phyloP scores from a whole-genome alignment of 2,888 invertebrate species.

The Watsonalla binaria region DNA sequence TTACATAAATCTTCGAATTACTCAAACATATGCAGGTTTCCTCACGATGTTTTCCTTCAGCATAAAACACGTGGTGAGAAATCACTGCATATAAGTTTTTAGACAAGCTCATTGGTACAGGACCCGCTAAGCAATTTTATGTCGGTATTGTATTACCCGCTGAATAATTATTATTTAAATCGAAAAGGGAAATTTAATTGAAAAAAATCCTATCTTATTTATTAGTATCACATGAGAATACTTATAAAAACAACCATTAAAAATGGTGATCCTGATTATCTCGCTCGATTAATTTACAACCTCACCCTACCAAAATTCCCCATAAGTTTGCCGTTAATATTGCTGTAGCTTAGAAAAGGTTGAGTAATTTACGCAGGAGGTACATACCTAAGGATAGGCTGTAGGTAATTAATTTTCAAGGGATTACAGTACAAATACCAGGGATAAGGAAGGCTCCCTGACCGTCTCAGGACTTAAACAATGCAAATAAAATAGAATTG shows the following conservation, averaged over 20 bases:
- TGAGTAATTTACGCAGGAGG: conserved; percentile 37
- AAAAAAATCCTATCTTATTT: too few species aligned
- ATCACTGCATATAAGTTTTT: too few species aligned
- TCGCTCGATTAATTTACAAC: background rate
- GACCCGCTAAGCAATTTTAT: too few species aligned
- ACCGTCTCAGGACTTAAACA: conserved; percentile 50
- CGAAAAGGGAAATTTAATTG: too few species aligned
- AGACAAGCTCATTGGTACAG: too few species aligned
- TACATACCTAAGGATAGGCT: conserved; percentile 36
- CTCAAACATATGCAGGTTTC: too few species aligned
- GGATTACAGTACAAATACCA: conserved; percentile 68
- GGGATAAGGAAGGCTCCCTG: conserved; percentile 55
- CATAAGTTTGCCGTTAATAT: conserved; percentile 32
- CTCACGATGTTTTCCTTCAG: too few species aligned
- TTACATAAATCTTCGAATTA: too few species aligned
- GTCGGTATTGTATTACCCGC: too few species aligned
- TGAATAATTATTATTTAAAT: too few species aligned
- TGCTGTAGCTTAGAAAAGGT: conserved; percentile 44
- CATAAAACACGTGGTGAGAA: too few species aligned
- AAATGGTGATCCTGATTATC: background rate
- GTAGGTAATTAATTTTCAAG: conserved; percentile 70
- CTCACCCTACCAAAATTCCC: conserved; percentile 12
- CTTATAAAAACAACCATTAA: background rate
- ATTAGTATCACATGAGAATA: too few species aligned
- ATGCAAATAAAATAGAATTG: conserved; percentile 42